Conservation (phyloP, 2,888 invertebrate species). For the Meteorus cinctellus region DNA sequence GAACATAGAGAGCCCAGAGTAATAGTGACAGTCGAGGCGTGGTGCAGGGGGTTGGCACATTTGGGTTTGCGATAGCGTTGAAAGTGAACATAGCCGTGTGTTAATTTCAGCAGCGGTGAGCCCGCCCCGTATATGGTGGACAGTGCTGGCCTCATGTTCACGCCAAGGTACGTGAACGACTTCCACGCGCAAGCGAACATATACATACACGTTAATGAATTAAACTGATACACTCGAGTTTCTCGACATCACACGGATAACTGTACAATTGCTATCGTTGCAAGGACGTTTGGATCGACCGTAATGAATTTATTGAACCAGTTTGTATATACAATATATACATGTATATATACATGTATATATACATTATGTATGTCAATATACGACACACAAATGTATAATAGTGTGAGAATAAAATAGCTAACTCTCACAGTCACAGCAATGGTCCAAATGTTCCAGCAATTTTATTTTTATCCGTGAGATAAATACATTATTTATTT, state of each 20-base stretch:
- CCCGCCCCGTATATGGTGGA: constrained; percentile 74
- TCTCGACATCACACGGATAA: constrained; percentile 37
- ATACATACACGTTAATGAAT: constrained; percentile 37
- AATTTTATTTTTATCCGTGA: constrained; percentile 16
- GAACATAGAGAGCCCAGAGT: constrained; percentile 37
- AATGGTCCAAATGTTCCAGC: constrained; percentile 17
- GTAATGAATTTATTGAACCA: constrained; percentile 32
- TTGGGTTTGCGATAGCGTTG: constrained; percentile 58
- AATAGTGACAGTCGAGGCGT: constrained; percentile 46
- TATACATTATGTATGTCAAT: not conserved
- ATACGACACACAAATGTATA: not conserved
- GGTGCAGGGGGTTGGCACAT: constrained; percentile 52
- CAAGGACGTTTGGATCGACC: constrained; percentile 45
- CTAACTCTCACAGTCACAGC: not conserved
- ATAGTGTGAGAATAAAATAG: constrained; percentile 2
- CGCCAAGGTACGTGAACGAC: constrained; percentile 75
- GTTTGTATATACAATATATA: not conserved
- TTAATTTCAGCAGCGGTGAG: constrained; percentile 71
- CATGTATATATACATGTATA: not conserved
- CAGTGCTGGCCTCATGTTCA: constrained; percentile 74
- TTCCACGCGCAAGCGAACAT: constrained; percentile 52
- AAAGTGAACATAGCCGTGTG: constrained; percentile 63
- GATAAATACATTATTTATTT: constrained; percentile 7
- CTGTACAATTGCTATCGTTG: constrained; percentile 43
- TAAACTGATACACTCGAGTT: constrained; percentile 37